These are phyloP conservation scores for Ornithorhynchus anatinus DNA, from an alignment of 2,113 vertebrate species.

Conservation along the genomic window DNA sequence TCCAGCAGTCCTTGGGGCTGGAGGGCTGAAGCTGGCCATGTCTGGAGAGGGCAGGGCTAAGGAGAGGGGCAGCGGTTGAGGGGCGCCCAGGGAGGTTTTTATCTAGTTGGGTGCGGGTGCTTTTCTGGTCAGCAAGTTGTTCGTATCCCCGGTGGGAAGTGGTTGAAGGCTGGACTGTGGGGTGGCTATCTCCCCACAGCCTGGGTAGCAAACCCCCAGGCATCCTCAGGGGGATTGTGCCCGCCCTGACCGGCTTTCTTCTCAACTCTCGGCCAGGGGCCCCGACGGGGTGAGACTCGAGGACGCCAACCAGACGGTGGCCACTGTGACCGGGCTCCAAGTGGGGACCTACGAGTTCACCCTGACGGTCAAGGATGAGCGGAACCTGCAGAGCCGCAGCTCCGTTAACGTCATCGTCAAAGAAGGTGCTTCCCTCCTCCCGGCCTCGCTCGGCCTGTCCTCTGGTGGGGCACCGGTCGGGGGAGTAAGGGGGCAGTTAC, in stretches of 20 bases:
- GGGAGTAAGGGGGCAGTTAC: too few relatives aligned
- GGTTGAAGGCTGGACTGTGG: conserved; percentile 35
- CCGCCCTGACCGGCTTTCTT: background rate
- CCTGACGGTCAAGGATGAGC: conserved; percentile 90
- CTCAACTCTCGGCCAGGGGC: conserved; percentile 73
- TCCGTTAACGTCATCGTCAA: conserved; percentile 89
- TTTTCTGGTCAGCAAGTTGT: conserved; percentile 46
- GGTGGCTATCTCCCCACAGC: background rate
- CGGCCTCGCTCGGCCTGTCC: too few relatives aligned
- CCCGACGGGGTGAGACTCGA: conserved; percentile 90
- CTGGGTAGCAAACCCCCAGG: background rate
- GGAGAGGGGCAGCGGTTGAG: too few relatives aligned
- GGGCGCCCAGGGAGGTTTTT: too few relatives aligned
- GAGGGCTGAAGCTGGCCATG: too few relatives aligned
- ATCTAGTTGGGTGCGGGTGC: conserved; percentile 11
- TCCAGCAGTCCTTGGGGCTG: too few relatives aligned
- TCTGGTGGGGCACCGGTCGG: too few relatives aligned
- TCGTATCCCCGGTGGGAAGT: conserved; percentile 35
- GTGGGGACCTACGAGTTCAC: conserved; percentile 90
- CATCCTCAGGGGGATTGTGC: background rate
- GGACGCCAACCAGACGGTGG: conserved; percentile 84
- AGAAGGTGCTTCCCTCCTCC: conserved; percentile 77
- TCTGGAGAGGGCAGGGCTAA: too few relatives aligned
- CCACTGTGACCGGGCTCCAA: conserved; percentile 89
- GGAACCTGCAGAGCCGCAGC: conserved; percentile 85